Evolutionary conservation across 2,797 vertebrate species (phyloP).

Genomic region (Xenopus petersii): DNA sequence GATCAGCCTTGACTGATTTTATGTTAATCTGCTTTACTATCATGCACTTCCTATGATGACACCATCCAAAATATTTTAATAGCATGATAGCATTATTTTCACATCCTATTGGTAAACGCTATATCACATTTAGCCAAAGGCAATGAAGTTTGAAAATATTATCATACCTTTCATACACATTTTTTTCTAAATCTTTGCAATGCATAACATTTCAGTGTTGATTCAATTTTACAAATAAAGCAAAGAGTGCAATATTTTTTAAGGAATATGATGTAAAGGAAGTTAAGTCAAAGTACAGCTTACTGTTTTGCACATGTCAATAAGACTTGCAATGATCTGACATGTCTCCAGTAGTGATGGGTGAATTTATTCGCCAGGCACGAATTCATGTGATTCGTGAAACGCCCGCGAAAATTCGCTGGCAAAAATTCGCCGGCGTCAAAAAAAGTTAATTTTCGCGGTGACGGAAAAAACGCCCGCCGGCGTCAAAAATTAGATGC

Average conservation of each 20-base stretch:
- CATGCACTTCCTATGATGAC: too few species aligned
- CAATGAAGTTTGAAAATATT: slow-evolving; percentile 17
- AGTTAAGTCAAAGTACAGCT: slow-evolving; percentile 31
- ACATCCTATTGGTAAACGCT: neutral
- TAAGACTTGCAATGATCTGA: slow-evolving; percentile 38
- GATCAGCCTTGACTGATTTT: too few species aligned
- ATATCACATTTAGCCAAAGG: neutral
- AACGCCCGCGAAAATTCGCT: too few species aligned
- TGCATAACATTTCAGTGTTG: slow-evolving; percentile 30
- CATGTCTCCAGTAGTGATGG: slow-evolving; percentile 6
- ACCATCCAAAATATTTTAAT: too few species aligned
- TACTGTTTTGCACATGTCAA: slow-evolving; percentile 31
- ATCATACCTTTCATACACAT: slow-evolving; percentile 5
- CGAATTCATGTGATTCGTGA: too few species aligned
- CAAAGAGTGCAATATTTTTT: slow-evolving; percentile 3
- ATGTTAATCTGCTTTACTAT: too few species aligned
- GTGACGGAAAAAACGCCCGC: too few species aligned
- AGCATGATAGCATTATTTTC: too few species aligned
- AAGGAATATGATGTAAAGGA: neutral
- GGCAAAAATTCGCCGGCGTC: too few species aligned
- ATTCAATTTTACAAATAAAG: slow-evolving; percentile 7
- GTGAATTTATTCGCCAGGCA: too few species aligned
- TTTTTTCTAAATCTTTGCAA: slow-evolving; percentile 21
- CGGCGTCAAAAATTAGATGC: too few species aligned
- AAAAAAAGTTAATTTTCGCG: too few species aligned